Evolutionary conservation across 1,140 invertebrate species (phyloP), one percentile per base, ranked within the genome.

Genomic region (Apolygus lucorum): DNA sequence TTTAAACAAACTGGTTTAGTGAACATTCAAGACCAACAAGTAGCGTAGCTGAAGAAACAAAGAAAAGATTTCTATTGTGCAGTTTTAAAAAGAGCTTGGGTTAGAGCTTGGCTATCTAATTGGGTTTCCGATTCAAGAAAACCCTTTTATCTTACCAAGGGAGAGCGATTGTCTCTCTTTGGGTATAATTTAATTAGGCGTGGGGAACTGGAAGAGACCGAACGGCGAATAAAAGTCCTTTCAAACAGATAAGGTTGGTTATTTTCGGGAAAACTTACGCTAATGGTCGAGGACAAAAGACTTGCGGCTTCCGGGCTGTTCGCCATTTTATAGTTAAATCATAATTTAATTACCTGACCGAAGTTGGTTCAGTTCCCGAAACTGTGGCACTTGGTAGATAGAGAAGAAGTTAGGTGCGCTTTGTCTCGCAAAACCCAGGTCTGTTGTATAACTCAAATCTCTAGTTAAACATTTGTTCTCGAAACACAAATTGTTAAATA

Each of bases 171-270:
- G 34, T 42, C 34, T 42, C 17, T 42, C 17, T 17, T 8, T 42
- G 34, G 34, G 34, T 17, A 42, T 42, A 42, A 25, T 62, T 21
- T 62, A 62, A 62, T 62, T 8, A 62, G 54, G 54, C 8, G 54
- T 25, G 21, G 24, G 24, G 21, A 62, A 62, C 4, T 4, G 21
- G 62, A 25, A 22, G 27, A 63, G 17, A 22, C 25, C 62, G 62
- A 11, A 25, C 22, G 22, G 26, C 2, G 27, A 27, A 63, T 63
- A 63, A 63, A 63, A 63, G 62, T 63, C 27, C 27, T 24, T 63
- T 63, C 27, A 63, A 54, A 63, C 22, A 22, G 62, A 63, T 63
- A 63, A 63, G 62, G 22, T 27, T 25, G 62, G 62, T 63, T 63
- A 63, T 63, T 63, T 63, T 63, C 22, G 17, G 27, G 27, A 63